phyloP scores from a whole-genome alignment of 2,113 vertebrate genomes.

The Balaeniceps rex region DNA sequence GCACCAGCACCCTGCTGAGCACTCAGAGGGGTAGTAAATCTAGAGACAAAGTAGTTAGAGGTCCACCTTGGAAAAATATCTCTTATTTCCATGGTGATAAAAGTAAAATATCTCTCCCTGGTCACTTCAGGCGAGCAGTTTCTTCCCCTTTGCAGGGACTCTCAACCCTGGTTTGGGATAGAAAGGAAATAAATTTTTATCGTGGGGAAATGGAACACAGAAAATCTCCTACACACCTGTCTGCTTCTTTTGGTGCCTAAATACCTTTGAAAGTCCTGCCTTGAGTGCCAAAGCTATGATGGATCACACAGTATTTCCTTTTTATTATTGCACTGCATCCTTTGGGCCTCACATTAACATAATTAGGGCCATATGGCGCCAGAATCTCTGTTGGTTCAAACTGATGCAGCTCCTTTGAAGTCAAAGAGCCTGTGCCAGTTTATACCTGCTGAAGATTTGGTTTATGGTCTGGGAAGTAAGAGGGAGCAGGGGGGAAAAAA shows the following conservation, averaged over 20 bases:
- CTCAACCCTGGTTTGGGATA: background rate
- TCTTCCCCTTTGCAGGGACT: background rate
- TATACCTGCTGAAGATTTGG: conserved; percentile 55
- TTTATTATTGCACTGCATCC: conserved; percentile 57
- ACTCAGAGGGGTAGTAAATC: background rate
- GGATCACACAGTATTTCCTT: conserved; percentile 56
- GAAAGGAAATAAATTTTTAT: conserved; percentile 43
- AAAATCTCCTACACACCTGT: conserved; percentile 35
- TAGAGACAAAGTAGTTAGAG: background rate
- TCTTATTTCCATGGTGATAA: background rate
- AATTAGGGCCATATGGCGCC: conserved; percentile 47
- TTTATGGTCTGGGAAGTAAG: conserved; percentile 47
- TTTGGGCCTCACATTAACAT: conserved; percentile 63
- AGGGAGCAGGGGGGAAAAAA: fast-evolving
- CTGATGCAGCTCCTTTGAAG: conserved; percentile 42
- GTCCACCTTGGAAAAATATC: background rate
- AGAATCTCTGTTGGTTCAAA: conserved; percentile 45
- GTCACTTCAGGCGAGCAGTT: background rate
- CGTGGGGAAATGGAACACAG: background rate
- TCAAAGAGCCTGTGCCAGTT: conserved; percentile 36
- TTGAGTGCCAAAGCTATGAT: conserved; percentile 53
- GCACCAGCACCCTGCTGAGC: fast-evolving
- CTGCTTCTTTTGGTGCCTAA: conserved; percentile 40
- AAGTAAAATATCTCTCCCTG: background rate
- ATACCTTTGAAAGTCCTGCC: conserved; percentile 50